These are phyloP conservation scores for Rapana venosa DNA, from an alignment of 2,888 invertebrate species.

Conservation along the genomic window DNA sequence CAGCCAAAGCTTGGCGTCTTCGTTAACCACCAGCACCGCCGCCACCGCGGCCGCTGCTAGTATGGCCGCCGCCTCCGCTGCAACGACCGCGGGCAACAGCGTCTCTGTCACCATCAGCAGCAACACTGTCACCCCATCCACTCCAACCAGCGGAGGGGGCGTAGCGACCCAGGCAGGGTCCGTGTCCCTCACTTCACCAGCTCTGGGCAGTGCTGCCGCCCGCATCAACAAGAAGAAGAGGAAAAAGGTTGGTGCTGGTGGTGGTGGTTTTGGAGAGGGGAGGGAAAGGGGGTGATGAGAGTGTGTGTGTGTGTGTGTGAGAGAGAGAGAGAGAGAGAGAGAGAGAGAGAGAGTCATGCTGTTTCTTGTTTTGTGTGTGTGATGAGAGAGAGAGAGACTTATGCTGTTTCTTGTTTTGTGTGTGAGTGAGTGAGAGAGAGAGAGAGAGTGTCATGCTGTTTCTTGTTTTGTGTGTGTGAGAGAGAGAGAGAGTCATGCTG, in stretches of 20 bases:
- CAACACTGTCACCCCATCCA: background rate
- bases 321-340: no score
- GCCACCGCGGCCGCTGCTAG: background rate
- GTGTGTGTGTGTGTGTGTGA: no score
- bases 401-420: no score
- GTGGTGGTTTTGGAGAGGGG: background rate
- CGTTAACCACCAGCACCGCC: background rate
- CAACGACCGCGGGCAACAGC: background rate
- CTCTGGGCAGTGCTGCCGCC: background rate
- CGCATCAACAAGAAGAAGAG: slow-evolving; percentile 47
- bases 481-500: no score
- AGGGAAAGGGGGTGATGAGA: background rate
- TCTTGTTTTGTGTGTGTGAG: no score
- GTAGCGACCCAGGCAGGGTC: background rate
- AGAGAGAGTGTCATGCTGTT: no score
- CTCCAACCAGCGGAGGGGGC: background rate
- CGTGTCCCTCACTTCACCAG: background rate
- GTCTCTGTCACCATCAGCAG: background rate
- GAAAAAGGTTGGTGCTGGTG: slow-evolving; percentile 36
- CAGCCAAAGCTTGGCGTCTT: background rate
- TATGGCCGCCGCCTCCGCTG: background rate
- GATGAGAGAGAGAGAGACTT: no score
- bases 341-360: no score
- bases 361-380: no score
- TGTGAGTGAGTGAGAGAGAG: no score